Evolutionary conservation across 2,113 vertebrate genomes (phyloP).

Genomic region (Callaeas wilsoni): DNA sequence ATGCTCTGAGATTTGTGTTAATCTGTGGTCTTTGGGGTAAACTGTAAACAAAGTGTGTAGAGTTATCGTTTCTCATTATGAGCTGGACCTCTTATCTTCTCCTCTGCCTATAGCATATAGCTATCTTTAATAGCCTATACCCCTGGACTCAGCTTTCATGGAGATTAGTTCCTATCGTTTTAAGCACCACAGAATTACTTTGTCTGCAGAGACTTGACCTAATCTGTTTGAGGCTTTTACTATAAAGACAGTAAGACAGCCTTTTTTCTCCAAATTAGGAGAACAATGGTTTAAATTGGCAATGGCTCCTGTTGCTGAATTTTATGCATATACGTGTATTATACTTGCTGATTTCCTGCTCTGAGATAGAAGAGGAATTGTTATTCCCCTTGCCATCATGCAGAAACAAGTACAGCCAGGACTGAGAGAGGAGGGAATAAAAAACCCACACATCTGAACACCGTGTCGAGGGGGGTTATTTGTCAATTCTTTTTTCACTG

Average conservation of each 20-base stretch:
- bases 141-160: conserved; percentile 55
- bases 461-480: background rate
- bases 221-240: conserved; percentile 61
- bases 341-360: conserved; percentile 34
- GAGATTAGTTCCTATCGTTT: conserved; percentile 67
- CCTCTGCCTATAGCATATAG: conserved; percentile 48
- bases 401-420: background rate
- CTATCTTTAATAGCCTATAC: conserved; percentile 57
- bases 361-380: background rate
- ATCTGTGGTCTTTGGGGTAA: conserved; percentile 75
- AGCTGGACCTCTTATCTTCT: conserved; percentile 62
- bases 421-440: background rate
- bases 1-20: conserved; percentile 70
- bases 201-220: conserved; percentile 68
- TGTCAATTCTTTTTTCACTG: background rate
- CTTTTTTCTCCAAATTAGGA: conserved; percentile 59
- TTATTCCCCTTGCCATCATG: background rate
- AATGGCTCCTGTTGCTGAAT: conserved; percentile 54
- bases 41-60: conserved; percentile 69
- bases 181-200: conserved; percentile 65
- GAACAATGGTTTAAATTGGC: conserved; percentile 39
- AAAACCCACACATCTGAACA: background rate
- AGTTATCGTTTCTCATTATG: conserved; percentile 71
- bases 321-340: conserved; percentile 14
- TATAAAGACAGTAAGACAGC: conserved; percentile 24